phyloP scores from a whole-genome alignment of 2,888 invertebrate genomes.

The Cephus rjabovi region DNA sequence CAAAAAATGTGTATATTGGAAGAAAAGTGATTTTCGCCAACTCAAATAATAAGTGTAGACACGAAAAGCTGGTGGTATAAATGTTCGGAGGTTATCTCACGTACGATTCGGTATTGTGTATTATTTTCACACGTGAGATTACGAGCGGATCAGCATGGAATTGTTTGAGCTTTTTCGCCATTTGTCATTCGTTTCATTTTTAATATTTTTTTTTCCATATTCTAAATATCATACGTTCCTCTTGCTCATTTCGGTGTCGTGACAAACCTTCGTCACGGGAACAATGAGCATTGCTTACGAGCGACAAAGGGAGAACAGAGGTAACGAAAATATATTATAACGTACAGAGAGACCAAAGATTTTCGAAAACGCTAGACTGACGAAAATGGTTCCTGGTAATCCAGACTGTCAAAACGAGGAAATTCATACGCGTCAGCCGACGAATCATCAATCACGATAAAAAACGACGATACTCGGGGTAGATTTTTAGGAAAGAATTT shows the following conservation, averaged over 20 bases:
- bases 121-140: background rate
- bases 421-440: too few species aligned
- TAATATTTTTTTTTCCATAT: background rate
- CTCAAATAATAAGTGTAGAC: background rate
- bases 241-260: background rate
- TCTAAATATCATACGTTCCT: too few species aligned
- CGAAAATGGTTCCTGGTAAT: too few species aligned
- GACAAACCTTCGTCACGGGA: background rate
- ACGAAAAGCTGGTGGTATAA: background rate
- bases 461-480: too few species aligned
- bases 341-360: background rate
- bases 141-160: background rate
- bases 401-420: too few species aligned
- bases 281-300: background rate
- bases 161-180: background rate
- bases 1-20: background rate
- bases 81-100: background rate
- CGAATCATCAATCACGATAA: too few species aligned
- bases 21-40: background rate
- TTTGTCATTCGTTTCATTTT: background rate
- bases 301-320: background rate
- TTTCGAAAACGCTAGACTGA: background rate
- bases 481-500: too few species aligned
- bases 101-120: background rate
- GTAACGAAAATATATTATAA: background rate